phyloP scores from a whole-genome alignment of 2,888 invertebrate genomes.

The Acleris laterana region DNA sequence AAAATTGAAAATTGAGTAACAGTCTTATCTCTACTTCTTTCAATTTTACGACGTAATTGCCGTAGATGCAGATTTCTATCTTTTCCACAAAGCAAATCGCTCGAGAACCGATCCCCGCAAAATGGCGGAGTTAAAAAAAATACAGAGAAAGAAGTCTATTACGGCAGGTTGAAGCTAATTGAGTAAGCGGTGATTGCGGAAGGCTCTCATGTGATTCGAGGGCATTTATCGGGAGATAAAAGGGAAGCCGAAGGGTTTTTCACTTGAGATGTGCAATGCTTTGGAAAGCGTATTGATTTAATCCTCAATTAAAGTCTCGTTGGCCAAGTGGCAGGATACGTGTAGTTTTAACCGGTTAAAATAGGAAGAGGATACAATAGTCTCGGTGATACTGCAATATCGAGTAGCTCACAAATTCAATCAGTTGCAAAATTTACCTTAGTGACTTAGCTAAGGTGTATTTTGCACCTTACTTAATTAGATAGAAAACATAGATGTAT shows the following conservation, averaged over 20 bases:
- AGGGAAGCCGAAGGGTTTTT: neutral
- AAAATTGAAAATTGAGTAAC: too few relatives aligned
- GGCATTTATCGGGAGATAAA: slow-evolving; percentile 1
- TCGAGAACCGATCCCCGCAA: slow-evolving; percentile 1
- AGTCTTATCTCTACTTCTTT: too few relatives aligned
- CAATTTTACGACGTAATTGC: too few relatives aligned
- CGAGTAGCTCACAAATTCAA: too few relatives aligned
- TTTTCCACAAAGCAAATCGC: neutral
- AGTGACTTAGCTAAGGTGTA: too few relatives aligned
- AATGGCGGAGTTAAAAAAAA: slow-evolving; percentile 20
- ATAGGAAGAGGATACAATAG: too few relatives aligned
- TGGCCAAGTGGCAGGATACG: neutral
- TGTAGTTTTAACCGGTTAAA: too few relatives aligned
- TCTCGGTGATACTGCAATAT: too few relatives aligned
- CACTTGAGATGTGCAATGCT: slow-evolving; percentile 1
- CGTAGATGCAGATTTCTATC: neutral
- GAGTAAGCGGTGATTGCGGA: slow-evolving; percentile 24
- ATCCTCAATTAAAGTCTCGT: neutral
- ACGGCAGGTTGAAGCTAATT: slow-evolving; percentile 18
- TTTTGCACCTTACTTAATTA: too few relatives aligned
- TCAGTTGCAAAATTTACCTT: too few relatives aligned
- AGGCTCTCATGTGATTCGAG: slow-evolving; percentile 6
- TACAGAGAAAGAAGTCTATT: slow-evolving; percentile 20
- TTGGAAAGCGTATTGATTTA: neutral
- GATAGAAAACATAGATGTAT: too few relatives aligned